Percentiles rank a stretch among this genome's conserved stretches.
phyloP scores from a whole-genome alignment of 2,113 vertebrate genomes.

The Mohoua ochrocephala region DNA sequence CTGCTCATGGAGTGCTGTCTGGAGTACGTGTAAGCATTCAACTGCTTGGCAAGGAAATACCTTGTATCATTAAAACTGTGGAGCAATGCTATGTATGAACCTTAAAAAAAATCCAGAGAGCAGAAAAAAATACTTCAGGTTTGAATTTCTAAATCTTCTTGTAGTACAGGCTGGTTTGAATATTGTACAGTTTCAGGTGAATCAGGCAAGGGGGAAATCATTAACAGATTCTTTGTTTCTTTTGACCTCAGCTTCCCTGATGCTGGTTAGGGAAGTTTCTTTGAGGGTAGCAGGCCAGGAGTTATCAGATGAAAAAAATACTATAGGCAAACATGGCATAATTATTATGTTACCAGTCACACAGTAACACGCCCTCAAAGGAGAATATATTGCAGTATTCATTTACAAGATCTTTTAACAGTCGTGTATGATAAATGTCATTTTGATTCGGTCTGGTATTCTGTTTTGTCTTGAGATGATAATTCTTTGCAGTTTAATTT shows the following conservation, averaged over 20 bases:
- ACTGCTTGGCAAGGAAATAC: neutral
- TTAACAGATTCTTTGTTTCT: neutral
- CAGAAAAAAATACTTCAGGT: neutral
- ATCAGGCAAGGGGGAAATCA: neutral
- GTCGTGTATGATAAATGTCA: neutral
- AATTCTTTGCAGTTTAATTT: slow-evolving; percentile 48
- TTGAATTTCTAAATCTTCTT: neutral
- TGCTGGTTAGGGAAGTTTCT: neutral
- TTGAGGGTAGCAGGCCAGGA: neutral
- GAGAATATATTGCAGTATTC: neutral
- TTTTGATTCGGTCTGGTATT: slow-evolving; percentile 41
- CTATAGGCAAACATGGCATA: neutral
- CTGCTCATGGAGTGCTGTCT: neutral
- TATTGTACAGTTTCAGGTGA: neutral
- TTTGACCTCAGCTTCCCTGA: neutral
- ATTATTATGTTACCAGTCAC: neutral
- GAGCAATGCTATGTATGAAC: neutral
- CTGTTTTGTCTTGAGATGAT: slow-evolving; percentile 31
- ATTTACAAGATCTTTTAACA: slow-evolving; percentile 25
- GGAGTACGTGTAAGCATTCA: neutral
- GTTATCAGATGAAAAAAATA: neutral
- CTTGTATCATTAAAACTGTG: neutral
- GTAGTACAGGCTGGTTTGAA: neutral
- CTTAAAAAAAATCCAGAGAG: neutral
- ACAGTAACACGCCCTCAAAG: neutral